A percentile compares a stretch with the other conserved stretches of the same genome.
Evolutionary conservation across 2,797 vertebrate species (phyloP).

Genomic region (Hypotaenidia philippensis): DNA sequence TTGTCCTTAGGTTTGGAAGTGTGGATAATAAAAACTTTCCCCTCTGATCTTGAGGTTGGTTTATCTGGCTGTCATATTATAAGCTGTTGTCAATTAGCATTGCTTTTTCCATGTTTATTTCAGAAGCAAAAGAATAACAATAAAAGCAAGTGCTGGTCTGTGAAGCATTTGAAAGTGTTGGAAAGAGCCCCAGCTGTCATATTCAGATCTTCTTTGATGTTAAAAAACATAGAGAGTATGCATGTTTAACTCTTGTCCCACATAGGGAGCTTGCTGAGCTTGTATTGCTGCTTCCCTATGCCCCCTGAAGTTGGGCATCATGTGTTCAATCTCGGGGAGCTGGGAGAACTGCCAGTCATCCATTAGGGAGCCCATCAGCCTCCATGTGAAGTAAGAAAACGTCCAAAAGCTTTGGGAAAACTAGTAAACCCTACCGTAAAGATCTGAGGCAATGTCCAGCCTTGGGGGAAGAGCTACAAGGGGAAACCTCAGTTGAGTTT

Average conservation of each 20-base stretch:
- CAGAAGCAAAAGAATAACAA: constrained; percentile 5
- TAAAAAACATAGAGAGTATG: not conserved
- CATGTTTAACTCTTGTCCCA: not conserved
- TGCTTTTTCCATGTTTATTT: constrained; percentile 33
- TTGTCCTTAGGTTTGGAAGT: not conserved
- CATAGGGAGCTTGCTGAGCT: not conserved
- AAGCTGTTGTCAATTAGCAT: constrained; percentile 43
- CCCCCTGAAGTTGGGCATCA: not conserved
- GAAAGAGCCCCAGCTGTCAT: not conserved
- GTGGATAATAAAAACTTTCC: constrained; percentile 43
- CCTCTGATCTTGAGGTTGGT: not conserved
- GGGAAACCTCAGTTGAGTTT: not conserved
- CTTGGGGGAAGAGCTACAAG: not conserved
- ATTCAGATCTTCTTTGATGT: not conserved
- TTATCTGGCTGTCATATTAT: constrained; percentile 8
- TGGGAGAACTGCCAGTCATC: not conserved
- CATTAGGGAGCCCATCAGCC: not conserved
- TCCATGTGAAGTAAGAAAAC: not conserved
- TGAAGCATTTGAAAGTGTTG: not conserved
- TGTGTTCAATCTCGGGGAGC: rapidly evolving
- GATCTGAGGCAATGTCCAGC: not conserved
- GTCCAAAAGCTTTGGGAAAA: not conserved
- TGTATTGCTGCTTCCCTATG: not conserved
- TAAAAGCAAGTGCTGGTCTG: constrained; percentile 5
- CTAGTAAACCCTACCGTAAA: not conserved